phyloP scores from a whole-genome alignment of 2,888 invertebrate genomes.

The Sphecodes monilicornis region DNA sequence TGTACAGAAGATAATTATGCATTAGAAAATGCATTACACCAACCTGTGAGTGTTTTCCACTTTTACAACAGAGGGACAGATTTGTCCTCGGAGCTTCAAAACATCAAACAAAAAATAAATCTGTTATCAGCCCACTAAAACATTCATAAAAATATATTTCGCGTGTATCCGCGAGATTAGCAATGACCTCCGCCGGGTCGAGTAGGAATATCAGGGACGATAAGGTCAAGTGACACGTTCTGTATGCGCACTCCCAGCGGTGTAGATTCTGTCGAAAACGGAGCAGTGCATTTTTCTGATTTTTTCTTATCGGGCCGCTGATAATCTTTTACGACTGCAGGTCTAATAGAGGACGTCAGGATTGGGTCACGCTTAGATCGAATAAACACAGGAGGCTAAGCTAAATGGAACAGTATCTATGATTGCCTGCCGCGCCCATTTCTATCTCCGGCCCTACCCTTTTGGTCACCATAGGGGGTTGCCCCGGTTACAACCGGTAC shows the following conservation, averaged over 20 bases:
- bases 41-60: too few species aligned
- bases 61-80: too few species aligned
- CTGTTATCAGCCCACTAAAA: too few species aligned
- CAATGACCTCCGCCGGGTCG: background rate
- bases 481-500: conserved; percentile 57
- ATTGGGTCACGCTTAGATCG: conserved; percentile 69
- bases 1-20: too few species aligned
- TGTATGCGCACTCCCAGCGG: background rate
- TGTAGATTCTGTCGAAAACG: background rate
- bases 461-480: conserved; percentile 67
- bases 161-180: background rate
- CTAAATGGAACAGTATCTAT: conserved; percentile 78
- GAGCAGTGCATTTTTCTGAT: conserved; percentile 25
- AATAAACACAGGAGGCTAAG: conserved; percentile 71
- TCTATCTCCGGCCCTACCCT: conserved; percentile 79
- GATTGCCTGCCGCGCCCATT: conserved; percentile 74
- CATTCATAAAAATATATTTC: background rate
- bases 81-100: too few species aligned
- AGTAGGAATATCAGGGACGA: background rate
- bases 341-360: conserved; percentile 59
- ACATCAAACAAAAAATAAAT: too few species aligned
- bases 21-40: too few species aligned
- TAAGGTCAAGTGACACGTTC: background rate
- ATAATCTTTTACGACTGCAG: conserved; percentile 50
- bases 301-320: conserved; percentile 44